Conservation (phyloP, 92 coral and sea anemone species). For the Epizoanthus rinbou region DNA sequence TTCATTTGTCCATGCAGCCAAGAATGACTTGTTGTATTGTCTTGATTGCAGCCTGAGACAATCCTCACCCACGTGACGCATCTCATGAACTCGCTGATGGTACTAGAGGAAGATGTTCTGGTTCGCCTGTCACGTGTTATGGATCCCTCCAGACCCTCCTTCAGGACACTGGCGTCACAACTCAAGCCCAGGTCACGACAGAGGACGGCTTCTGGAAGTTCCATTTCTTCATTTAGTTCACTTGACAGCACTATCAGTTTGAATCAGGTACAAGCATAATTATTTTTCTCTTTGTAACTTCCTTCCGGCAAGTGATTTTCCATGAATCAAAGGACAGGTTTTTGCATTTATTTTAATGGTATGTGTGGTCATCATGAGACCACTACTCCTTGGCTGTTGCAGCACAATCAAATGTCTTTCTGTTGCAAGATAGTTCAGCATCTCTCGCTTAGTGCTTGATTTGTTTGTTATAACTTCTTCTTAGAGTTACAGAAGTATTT, state of each 20-base stretch:
- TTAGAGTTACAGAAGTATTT: too few species aligned
- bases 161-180: constrained; percentile 79
- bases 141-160: constrained; percentile 97
- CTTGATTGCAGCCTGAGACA: constrained; percentile 82
- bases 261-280: constrained; percentile 49
- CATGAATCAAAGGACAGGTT: too few species aligned
- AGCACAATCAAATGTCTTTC: too few species aligned
- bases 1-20: not conserved
- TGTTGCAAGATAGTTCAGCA: too few species aligned
- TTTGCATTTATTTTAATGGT: too few species aligned
- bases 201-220: constrained; percentile 81
- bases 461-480: too few species aligned
- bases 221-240: constrained; percentile 78
- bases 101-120: constrained; percentile 81
- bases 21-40: not conserved
- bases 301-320: too few species aligned
- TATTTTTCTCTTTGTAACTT: too few species aligned
- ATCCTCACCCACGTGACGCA: constrained; percentile 84
- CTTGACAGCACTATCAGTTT: constrained; percentile 79
- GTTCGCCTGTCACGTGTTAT: constrained; percentile 86
- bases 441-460: too few species aligned
- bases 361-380: too few species aligned
- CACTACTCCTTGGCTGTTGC: too few species aligned
- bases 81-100: constrained; percentile 65
- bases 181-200: constrained; percentile 51